Evolutionary conservation across 2,888 invertebrate genomes (phyloP).

Genomic region (Trichacis sp.): DNA sequence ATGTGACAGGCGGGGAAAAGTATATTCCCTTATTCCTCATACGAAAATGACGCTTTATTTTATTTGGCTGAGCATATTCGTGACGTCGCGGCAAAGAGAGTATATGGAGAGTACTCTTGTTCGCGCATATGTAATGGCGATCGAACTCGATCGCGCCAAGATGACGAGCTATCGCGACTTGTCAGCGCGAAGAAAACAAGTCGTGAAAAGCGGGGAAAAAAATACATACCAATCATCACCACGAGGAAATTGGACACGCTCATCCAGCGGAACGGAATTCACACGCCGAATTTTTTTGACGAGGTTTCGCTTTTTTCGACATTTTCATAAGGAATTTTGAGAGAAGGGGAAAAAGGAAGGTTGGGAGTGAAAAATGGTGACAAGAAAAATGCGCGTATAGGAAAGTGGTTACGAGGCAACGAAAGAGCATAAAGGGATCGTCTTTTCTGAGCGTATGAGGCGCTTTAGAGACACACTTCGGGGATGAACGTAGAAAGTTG

Average conservation of each 20-base stretch:
- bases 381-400: neutral
- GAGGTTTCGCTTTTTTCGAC: no score
- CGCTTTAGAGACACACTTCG: no score
- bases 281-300: no score
- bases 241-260: no score
- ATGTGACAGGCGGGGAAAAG: slow-evolving; percentile 57
- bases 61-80: slow-evolving; percentile 46
- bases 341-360: neutral
- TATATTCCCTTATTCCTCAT: slow-evolving; percentile 27
- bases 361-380: neutral
- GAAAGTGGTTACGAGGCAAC: neutral
- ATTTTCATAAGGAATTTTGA: no score
- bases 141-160: neutral
- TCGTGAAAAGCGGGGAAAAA: no score
- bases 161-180: neutral
- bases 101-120: slow-evolving; percentile 20
- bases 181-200: no score
- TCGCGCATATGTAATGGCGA: neutral
- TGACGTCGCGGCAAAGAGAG: slow-evolving; percentile 31
- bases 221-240: no score
- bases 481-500: no score
- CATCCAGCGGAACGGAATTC: no score
- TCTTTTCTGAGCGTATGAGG: neutral
- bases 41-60: slow-evolving; percentile 45
- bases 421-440: slow-evolving; percentile 1